Evolutionary conservation across 2,797 vertebrate species (phyloP), one percentile per base, ranked within the genome.

Genomic region (Lateolabrax maculatus): DNA sequence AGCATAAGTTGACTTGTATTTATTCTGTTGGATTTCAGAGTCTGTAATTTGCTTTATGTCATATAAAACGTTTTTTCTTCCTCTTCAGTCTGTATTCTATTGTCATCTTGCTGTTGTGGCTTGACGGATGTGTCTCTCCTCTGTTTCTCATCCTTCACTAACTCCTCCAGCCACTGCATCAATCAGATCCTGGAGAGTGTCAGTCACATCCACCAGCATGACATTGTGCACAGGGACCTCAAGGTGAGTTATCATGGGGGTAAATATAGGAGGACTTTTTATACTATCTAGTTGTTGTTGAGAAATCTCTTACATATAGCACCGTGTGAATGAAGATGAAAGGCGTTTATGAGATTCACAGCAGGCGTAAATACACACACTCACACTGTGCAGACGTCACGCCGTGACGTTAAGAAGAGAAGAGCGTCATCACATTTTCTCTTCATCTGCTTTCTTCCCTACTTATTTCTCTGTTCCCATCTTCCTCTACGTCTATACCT

Each of bases 121-220:
- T 9, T 84, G 78, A 89, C 63, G 21, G 44, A 57, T 72, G 70
- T 79, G 73, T 84, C 56, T 84, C 58, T 34, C 13, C 43, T 79
- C 37, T 68, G 34, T 71, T 39, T 68, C 49, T 67, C 41, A 56
- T 66, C 57, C 31, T 23, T 71, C 70, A 80, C 41, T 66, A 46
- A 89, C 60, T 83, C 48, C 90, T 90, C 77, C 95, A 99, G 98
- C 94, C 98, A 99, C 93, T 99, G 98, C 95, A 99, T 99, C 96
- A 98, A 97, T 95, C 98, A 99, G 96, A 99, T 99, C 95, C 95
- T 99, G 95, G 98, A 99, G 95, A 99, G 98, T 77, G 97, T 99
- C 93, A 97, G 97, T 93, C 98, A 99, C 95, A 99, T 99, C 95
- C 98, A 99, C 96, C 97, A 99, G 95, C 98, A 99, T 89, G 98